Base-by-base conservation (phyloP, 53 echinoderm and acorn worm species). In the Antedon mediterranea region DNA sequence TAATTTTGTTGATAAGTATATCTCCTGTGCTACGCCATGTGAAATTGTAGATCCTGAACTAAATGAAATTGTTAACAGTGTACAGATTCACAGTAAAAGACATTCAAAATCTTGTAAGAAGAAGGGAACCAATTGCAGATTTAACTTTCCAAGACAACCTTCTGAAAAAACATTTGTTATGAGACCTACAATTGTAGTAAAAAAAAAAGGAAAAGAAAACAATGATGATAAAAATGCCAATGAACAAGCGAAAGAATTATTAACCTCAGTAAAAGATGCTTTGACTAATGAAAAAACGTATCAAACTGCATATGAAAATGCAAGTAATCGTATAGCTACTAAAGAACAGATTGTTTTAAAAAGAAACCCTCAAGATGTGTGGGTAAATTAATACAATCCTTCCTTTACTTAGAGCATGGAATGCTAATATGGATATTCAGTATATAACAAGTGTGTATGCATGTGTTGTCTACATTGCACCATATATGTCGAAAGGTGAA, bases 91-190 rank as follows among this genome's bases (percentile, higher is more conserved):
- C n/a, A n/a, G n/a, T 6, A 81, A 77, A 74, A 86, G 30, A 15
- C 86, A 89, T 76, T 80, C 86, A 2, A 88, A 85, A 70, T 78
- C 85, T 7, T 82, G 88, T 32, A 74, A 71, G 71, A 91, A 89
- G 41, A 80, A 73, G 31, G 88, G 91, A 41, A 84, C 74, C 43
- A 71, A 71, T 15, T 91, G 88, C 75, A 43, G 91, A 73, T 91
- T 83, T 72, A 88, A 91, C 84, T 91, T 88, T 31, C 91, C 91
- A 41, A 82, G 88, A 75, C 88, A 77, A 75, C 88, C 88, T 78
- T 89, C 88, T 43, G 31, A 78, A 23, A 30, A 29, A 26, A 88
- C 88, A 79, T 89, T 89, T 78, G 74, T 87, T 44, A 20, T 44
- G 0, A 43, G 77, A 32, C 80, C 83, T 29, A 5, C 30, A 18